Conservation (phyloP, 2,797 vertebrate species). For the Orientallactaga sibirica region DNA sequence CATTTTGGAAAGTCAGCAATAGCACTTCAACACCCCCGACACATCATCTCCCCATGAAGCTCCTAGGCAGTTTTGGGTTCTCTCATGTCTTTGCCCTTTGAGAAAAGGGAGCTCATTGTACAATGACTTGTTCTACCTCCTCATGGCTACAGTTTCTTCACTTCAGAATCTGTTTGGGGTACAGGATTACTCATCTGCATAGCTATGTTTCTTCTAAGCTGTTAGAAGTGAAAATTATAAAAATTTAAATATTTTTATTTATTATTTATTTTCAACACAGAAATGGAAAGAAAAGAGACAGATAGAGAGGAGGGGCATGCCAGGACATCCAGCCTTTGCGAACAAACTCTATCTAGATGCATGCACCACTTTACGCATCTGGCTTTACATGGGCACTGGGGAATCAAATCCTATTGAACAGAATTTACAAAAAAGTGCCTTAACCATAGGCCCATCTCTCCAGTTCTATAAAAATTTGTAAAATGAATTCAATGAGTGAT, state of each 20-base stretch:
- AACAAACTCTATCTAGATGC: no score
- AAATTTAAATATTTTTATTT: no score
- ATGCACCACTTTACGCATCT: no score
- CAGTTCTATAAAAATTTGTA: not conserved
- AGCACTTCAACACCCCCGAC: constrained; percentile 41
- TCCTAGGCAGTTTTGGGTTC: constrained; percentile 24
- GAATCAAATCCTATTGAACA: no score
- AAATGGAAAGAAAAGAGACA: no score
- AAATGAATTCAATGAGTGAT: not conserved
- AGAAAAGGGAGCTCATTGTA: constrained; percentile 38
- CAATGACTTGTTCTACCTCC: constrained; percentile 39
- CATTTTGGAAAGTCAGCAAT: constrained; percentile 60
- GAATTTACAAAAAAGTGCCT: no score
- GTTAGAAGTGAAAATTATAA: not conserved
- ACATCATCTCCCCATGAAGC: constrained; percentile 5
- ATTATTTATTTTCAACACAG: no score
- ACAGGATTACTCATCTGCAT: not conserved
- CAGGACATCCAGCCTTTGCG: no score
- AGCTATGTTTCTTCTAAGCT: constrained; percentile 10
- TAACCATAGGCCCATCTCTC: no score
- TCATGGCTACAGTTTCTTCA: constrained; percentile 3
- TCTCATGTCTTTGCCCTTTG: constrained; percentile 26
- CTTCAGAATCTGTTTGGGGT: not conserved
- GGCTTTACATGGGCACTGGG: no score
- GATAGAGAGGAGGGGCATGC: no score